These are phyloP conservation scores for Ceuthmochares aereus DNA, from an alignment of 2,113 vertebrate genomes.

Conservation along the genomic window DNA sequence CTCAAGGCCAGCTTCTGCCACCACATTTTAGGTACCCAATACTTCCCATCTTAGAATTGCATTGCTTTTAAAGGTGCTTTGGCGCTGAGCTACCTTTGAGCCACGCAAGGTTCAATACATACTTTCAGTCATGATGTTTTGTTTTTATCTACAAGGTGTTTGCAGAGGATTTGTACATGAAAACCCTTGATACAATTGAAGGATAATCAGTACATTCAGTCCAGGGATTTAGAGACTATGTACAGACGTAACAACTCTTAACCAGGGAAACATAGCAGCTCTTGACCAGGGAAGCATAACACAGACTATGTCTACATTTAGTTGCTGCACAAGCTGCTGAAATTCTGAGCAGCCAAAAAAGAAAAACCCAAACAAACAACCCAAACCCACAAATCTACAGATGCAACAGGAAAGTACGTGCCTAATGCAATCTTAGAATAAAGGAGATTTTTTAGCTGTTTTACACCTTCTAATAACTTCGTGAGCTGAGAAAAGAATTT, in stretches of 20 bases:
- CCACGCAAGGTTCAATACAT: background rate
- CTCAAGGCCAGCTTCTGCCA: background rate
- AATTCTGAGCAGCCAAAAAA: background rate
- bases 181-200: background rate
- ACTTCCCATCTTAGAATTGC: background rate
- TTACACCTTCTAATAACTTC: background rate
- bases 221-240: background rate
- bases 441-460: background rate
- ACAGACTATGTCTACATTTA: background rate
- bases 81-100: background rate
- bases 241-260: background rate
- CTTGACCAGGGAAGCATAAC: background rate
- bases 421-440: background rate
- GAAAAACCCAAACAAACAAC: background rate
- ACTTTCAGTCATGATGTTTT: background rate
- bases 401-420: background rate
- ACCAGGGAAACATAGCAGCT: background rate
- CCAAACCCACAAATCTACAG: background rate
- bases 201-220: background rate
- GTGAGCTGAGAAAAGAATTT: background rate
- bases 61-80: background rate
- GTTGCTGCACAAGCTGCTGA: background rate
- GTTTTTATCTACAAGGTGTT: background rate
- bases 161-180: background rate
- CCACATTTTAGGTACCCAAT: rapidly evolving